Evolutionary conservation across 2,888 invertebrate genomes (phyloP).

Genomic region (Pristionchus entomophagus): DNA sequence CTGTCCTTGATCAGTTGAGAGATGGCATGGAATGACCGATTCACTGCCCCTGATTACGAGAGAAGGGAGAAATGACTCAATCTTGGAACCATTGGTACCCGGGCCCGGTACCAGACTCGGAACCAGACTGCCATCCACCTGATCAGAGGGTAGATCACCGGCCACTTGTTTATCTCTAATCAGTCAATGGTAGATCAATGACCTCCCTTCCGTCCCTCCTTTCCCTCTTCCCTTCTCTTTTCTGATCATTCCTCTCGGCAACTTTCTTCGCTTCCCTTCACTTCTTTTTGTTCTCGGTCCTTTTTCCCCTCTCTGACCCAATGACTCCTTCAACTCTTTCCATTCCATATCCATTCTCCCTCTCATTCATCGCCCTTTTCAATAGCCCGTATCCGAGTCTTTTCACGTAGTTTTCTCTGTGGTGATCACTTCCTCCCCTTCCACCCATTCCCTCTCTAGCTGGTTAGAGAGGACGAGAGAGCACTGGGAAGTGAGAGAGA

Average conservation of each 20-base stretch:
- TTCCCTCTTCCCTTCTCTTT: not conserved
- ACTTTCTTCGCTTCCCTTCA: not conserved
- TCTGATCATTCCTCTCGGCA: not conserved
- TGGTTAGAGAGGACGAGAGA: not conserved
- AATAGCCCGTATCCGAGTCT: constrained; percentile 33
- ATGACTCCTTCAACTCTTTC: not conserved
- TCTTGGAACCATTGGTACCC: not conserved
- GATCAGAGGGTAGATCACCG: not conserved
- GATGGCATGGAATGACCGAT: constrained; percentile 34
- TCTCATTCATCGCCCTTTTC: not conserved
- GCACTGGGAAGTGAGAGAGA: not conserved
- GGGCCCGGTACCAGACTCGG: not conserved
- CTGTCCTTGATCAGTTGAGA: constrained; percentile 13
- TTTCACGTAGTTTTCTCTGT: not conserved
- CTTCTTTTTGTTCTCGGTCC: not conserved
- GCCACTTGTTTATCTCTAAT: not conserved
- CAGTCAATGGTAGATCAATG: not conserved
- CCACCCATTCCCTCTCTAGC: not conserved
- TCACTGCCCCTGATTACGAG: constrained; percentile 4
- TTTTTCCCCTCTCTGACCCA: constrained; percentile 9
- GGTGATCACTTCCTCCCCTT: not conserved
- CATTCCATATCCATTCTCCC: not conserved
- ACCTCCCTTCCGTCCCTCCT: not conserved
- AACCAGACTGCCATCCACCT: not conserved
- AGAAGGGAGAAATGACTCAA: not conserved